Evolutionary conservation across 2,888 invertebrate genomes (phyloP).

Genomic region (Drosophila villosipedis): DNA sequence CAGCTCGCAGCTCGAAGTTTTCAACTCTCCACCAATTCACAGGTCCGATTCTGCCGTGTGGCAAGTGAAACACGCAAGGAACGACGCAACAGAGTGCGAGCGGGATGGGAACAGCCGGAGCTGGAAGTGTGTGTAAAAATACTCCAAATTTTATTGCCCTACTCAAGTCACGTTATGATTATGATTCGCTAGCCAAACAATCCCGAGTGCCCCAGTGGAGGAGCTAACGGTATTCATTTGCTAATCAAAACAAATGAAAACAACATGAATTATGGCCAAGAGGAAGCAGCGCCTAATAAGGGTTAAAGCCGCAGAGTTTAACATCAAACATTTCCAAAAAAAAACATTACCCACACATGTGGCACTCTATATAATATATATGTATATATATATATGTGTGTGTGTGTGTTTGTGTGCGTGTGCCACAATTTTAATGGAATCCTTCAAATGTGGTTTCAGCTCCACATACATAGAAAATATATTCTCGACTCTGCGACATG

Average conservation of each 20-base stretch:
- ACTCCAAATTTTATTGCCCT: constrained; percentile 72
- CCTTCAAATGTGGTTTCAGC: constrained; percentile 68
- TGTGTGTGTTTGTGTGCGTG: constrained; percentile 22
- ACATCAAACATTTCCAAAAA: constrained; percentile 56
- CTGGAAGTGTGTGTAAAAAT: constrained; percentile 47
- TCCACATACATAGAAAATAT: constrained; percentile 18
- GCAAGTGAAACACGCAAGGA: constrained; percentile 71
- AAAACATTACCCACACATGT: constrained; percentile 18
- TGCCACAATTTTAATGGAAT: constrained; percentile 69
- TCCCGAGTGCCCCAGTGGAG: constrained; percentile 33
- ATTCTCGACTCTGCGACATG: constrained; percentile 41
- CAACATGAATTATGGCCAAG: constrained; percentile 73
- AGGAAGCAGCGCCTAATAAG: constrained; percentile 72
- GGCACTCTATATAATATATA: neutral
- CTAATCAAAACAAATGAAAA: constrained; percentile 82
- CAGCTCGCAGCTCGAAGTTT: constrained; percentile 6
- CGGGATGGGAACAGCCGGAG: constrained; percentile 28
- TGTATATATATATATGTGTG: neutral
- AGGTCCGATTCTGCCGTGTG: constrained; percentile 48
- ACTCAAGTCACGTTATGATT: constrained; percentile 71
- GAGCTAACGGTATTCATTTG: constrained; percentile 63
- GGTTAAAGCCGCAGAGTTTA: constrained; percentile 73
- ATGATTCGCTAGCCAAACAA: constrained; percentile 60
- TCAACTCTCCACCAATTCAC: constrained; percentile 52
- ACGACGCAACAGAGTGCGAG: constrained; percentile 48